Percentiles rank a stretch among this genome's conserved stretches.
These are phyloP conservation scores for Lipophrys pholis DNA, from an alignment of 2,113 vertebrate genomes.

Conservation along the genomic window DNA sequence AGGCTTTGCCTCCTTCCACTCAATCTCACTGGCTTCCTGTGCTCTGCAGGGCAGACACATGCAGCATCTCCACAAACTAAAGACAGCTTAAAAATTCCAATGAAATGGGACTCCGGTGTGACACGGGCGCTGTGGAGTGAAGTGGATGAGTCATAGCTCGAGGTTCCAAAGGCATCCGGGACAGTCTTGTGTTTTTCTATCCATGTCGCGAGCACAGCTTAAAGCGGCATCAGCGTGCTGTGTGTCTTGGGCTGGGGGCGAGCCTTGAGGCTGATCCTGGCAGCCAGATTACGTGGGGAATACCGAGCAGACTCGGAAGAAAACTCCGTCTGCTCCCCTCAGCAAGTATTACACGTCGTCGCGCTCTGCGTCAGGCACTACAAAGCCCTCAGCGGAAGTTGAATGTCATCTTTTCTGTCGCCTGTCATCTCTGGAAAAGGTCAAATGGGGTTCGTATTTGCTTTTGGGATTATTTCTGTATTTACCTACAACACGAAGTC, in stretches of 20 bases:
- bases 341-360: conserved; percentile 19
- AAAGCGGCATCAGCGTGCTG: conserved; percentile 5
- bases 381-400: conserved; percentile 24
- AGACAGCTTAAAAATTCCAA: background rate
- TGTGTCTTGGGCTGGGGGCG: conserved; percentile 59
- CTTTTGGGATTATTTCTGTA: conserved; percentile 28
- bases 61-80: conserved; percentile 2
- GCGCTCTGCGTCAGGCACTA: conserved; percentile 13
- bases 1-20: conserved; percentile 13
- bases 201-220: conserved; percentile 28
- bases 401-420: background rate
- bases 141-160: conserved; percentile 33
- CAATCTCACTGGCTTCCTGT: background rate
- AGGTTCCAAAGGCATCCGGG: conserved; percentile 16
- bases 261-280: conserved; percentile 55
- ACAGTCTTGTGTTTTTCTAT: conserved; percentile 1
- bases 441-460: conserved; percentile 20
- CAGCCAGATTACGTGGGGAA: conserved; percentile 41
- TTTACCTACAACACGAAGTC: background rate
- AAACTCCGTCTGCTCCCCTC: conserved; percentile 27
- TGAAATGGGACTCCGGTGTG: conserved; percentile 2
- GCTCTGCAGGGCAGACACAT: background rate
- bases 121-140: conserved; percentile 7
- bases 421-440: conserved; percentile 16
- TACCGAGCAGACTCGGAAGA: conserved; percentile 38